Evolutionary conservation across 2,797 vertebrate species (phyloP), one percentile per base, ranked within the genome.

Genomic region (Sebastes nivosus): DNA sequence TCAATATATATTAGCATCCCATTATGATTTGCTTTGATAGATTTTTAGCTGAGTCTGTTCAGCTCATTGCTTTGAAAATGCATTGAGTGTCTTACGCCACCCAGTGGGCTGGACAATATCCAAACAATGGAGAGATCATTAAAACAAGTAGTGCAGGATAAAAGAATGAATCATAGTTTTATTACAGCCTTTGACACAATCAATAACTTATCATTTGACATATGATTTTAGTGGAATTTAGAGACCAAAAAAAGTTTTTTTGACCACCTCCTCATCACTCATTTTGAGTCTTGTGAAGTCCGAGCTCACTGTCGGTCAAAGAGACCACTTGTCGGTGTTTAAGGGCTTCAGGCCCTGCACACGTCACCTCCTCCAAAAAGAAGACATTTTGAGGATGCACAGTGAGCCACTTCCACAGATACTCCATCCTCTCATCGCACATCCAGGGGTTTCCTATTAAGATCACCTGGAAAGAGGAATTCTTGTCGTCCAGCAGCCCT

Each of bases 371-470:
- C 5, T 91, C 80, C 59, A 71, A n/a, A 75, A 92, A 92, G 34
- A 90, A 2, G 3, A 89, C 82, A 38, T 80, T 87, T 5, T 75
- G 38, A 50, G 46, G 54, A 81, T 89, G 72, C 52, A 1, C 12
- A 22, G 8, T n/a, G 58, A 95, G 78, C 95, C 95, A 95, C 67
- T 64, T 86, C 93, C 88, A 91, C 36, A 96, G 79, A 79, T 94
- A 93, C 54, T 78, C 85, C 3, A 93, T 73, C 68, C 67, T 89
- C 13, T 67, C 59, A 38, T 94, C 88, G 25, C 95, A 95, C 60
- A 90, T 18, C 94, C 93, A 95, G 57, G 94, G 94, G 79, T 95
- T 96, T 34, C 75, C 57, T 6, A 67, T 27, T 46, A 93, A 2
- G 29, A 70, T 22, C 3, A 88, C 46, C 57, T 0, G 67, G 25